phyloP scores from a whole-genome alignment of 2,113 vertebrate species.

The Oreochromis tanganicae region DNA sequence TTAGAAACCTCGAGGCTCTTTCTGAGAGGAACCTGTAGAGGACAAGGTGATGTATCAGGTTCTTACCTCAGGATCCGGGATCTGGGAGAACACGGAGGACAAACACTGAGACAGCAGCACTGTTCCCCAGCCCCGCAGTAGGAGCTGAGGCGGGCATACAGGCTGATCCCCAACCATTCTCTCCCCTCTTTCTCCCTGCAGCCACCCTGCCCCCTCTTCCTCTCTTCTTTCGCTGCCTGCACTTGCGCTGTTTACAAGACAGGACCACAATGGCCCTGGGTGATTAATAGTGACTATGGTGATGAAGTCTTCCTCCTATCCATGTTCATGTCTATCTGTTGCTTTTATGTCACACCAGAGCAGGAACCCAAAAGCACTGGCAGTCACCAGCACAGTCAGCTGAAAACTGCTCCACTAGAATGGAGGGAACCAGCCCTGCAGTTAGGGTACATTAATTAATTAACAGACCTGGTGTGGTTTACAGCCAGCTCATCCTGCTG shows the following conservation, averaged over 20 bases:
- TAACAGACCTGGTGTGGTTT: slow-evolving; percentile 74
- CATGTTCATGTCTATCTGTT: not conserved
- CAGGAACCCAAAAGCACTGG: not conserved
- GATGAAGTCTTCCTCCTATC: slow-evolving; percentile 35
- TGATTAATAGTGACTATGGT: slow-evolving; percentile 60
- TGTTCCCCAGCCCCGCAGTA: slow-evolving; percentile 54
- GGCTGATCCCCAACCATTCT: slow-evolving; percentile 68
- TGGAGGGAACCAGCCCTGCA: slow-evolving; percentile 24
- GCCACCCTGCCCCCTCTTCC: slow-evolving; percentile 39
- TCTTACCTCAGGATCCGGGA: slow-evolving; percentile 79
- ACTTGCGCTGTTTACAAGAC: slow-evolving; percentile 39
- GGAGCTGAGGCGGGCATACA: slow-evolving; percentile 40
- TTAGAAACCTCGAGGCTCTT: not conserved
- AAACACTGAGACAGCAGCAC: slow-evolving; percentile 69
- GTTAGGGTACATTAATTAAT: slow-evolving; percentile 76
- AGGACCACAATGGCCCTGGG: slow-evolving; percentile 60
- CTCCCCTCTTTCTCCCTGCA: slow-evolving; percentile 33
- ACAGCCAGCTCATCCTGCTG: slow-evolving; percentile 56
- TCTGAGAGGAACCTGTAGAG: slow-evolving; percentile 13
- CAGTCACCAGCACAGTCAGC: slow-evolving; percentile 6
- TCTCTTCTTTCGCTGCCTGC: slow-evolving; percentile 24
- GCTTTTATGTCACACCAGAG: not conserved
- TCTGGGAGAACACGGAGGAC: slow-evolving; percentile 67
- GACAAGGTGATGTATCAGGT: not conserved
- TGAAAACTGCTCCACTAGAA: slow-evolving; percentile 5